Conservation (phyloP, 1,140 invertebrate genomes). For the Bombus soroeensis region DNA sequence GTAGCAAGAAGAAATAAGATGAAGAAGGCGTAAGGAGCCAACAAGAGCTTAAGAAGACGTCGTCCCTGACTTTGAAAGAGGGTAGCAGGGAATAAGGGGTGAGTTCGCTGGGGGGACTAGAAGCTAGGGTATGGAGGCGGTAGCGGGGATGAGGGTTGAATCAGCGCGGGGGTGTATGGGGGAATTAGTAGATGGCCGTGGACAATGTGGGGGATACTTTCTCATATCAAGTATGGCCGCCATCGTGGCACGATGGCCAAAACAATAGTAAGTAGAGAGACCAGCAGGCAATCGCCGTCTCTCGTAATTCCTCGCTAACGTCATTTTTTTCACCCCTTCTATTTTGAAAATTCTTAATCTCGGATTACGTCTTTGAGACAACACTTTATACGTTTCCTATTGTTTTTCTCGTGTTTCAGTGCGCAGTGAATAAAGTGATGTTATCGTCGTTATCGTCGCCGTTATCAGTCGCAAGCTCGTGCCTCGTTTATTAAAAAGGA, state of each 20-base stretch:
- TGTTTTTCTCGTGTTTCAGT: constrained; percentile 61
- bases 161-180: constrained; percentile 79
- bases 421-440: constrained; percentile 68
- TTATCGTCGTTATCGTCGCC: constrained; percentile 63
- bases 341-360: neutral
- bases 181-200: constrained; percentile 81
- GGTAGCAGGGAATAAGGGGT: constrained; percentile 57
- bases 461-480: constrained; percentile 48
- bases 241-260: constrained; percentile 83
- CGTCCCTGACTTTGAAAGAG: constrained; percentile 76
- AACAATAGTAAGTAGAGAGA: constrained; percentile 81
- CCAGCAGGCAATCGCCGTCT: constrained; percentile 47
- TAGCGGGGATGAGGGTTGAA: constrained; percentile 74
- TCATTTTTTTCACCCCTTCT: constrained; percentile 11
- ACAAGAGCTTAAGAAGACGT: constrained; percentile 38
- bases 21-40: constrained; percentile 1
- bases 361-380: neutral
- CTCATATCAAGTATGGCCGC: constrained; percentile 84
- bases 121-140: constrained; percentile 55
- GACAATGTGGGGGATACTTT: constrained; percentile 83
- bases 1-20: neutral
- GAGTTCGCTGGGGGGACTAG: constrained; percentile 58
- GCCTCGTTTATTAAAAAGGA: constrained; percentile 37
- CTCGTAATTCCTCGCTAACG: constrained; percentile 25
- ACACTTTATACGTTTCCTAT: constrained; percentile 31